Evolutionary conservation across 2,888 invertebrate species (phyloP).

Genomic region (Aquatica leii): DNA sequence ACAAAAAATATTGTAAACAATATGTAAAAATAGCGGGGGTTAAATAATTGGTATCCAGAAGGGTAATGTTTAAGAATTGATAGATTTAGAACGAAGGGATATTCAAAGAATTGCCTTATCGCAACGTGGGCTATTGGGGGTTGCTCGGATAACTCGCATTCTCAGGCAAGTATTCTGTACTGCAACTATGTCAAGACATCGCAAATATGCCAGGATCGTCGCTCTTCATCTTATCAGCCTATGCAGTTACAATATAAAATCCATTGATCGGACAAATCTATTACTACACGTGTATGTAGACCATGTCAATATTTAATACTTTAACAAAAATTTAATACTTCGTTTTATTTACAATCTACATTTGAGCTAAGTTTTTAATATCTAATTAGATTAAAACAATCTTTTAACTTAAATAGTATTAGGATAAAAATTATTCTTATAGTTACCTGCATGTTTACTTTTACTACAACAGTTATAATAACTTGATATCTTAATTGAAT

Average conservation of each 20-base stretch:
- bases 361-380: no score
- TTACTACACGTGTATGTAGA: not conserved
- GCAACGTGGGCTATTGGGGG: slow-evolving; percentile 36
- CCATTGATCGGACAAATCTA: slow-evolving; percentile 31
- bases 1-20: no score
- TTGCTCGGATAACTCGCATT: slow-evolving; percentile 46
- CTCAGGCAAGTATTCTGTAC: slow-evolving; percentile 46
- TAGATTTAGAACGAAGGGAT: slow-evolving; percentile 31
- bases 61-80: slow-evolving; percentile 21
- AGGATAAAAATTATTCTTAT: no score
- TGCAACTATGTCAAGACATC: slow-evolving; percentile 56
- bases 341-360: no score
- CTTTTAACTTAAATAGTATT: no score
- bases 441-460: no score
- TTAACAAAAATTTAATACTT: not conserved
- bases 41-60: slow-evolving; percentile 17
- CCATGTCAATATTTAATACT: no score
- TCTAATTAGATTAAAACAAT: no score
- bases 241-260: slow-evolving; percentile 42
- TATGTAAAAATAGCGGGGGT: not conserved
- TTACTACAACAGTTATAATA: no score
- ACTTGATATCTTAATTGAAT: no score
- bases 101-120: slow-evolving; percentile 40
- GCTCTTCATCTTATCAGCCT: slow-evolving; percentile 47
- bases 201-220: slow-evolving; percentile 55